Base-by-base conservation (phyloP, 1,140 invertebrate genomes). In the Lepidurus couesii region DNA sequence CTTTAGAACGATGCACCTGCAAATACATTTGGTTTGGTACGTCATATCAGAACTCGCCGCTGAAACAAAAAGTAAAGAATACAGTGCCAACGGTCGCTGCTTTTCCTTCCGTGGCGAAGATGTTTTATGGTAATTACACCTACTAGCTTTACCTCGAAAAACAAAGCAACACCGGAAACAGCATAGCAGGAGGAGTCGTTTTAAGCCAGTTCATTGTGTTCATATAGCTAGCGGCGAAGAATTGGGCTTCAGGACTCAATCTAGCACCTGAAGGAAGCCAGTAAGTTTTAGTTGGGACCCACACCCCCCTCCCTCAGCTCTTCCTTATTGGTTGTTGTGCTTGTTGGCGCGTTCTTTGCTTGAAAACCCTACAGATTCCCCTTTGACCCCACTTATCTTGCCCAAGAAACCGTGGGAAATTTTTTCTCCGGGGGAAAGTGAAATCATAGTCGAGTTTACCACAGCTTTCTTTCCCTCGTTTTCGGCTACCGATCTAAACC, bases 71-170 rank as follows among this genome's bases (percentile, higher is more conserved):
- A 34, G 4, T 3, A 34, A 34, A 4, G 34, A 34, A 34, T 34
- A 34, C 34, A 34, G n/a, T 65, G 53, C 53, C 53, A 65, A 65
- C 13, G 9, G 53, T 65, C 21, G 16, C 53, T 47, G 45, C 45
- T 47, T 47, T 47, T 65, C 53, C 53, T 65, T 9, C 53, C 8
- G 53, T 65, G 13, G 53, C 53, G 53, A 65, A 65, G 53, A 65
- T 65, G 53, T 65, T 65, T 65, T 65, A 65, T 65, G 53, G 53
- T 65, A 65, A 65, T 65, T 65, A 65, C 13, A 65, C 53, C 53
- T 65, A 65, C 53, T 65, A 65, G 8, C 16, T 10, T 65, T 65
- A 65, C 8, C 53, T 65, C 21, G 8, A 16, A 65, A 65, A 65
- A 65, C 53, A 65, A 13, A 65, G 16, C 53, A 34, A 9, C 53